Evolutionary conservation across 2,797 vertebrate genomes (phyloP).

Genomic region (Paguma larvata): DNA sequence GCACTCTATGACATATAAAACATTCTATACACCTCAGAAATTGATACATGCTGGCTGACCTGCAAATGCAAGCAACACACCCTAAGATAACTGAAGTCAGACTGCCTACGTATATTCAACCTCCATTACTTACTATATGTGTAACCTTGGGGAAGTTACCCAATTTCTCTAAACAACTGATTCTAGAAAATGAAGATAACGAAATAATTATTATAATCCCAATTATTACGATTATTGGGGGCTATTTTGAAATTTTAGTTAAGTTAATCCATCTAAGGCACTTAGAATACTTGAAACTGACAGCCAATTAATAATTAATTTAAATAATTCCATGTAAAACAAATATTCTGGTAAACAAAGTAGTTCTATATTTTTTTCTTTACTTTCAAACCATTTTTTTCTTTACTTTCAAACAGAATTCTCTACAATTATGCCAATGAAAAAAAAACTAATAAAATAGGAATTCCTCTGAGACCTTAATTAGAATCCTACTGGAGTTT

Average conservation of each 20-base stretch:
- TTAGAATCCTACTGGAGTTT: not conserved
- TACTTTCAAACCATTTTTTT: not conserved
- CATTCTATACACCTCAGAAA: not conserved
- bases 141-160: not conserved
- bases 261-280: not conserved
- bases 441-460: constrained; percentile 44
- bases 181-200: constrained; percentile 11
- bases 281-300: constrained; percentile 20
- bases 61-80: not conserved
- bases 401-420: not conserved
- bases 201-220: not conserved
- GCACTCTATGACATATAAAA: not conserved
- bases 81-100: not conserved
- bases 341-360: constrained; percentile 25
- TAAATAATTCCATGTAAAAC: not conserved
- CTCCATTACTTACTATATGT: not conserved
- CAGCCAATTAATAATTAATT: constrained; percentile 12
- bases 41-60: not conserved
- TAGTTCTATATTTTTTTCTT: not conserved
- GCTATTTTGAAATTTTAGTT: not conserved
- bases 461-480: not conserved
- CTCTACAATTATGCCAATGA: not conserved
- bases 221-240: not conserved
- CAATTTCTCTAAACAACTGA: not conserved
- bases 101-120: not conserved